Percentiles rank a stretch among this genome's conserved stretches.
Conservation (phyloP, 2,888 invertebrate species). For the Ormyrus nitidulus region DNA sequence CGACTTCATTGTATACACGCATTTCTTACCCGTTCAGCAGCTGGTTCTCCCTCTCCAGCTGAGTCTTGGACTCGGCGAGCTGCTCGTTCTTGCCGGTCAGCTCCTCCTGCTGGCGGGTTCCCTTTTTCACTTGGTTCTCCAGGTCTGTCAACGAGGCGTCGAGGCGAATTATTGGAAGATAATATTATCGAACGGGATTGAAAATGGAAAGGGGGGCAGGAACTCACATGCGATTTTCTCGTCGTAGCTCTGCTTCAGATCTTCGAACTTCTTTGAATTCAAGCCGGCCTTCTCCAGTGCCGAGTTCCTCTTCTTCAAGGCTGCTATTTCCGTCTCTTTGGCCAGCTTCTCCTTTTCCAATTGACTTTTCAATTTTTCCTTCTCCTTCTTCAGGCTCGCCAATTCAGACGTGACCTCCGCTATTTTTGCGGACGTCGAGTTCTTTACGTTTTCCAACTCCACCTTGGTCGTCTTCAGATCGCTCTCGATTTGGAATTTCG, state of each 20-base stretch:
- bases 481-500: constrained; percentile 77
- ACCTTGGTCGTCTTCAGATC: constrained; percentile 80
- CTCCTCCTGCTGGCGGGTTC: constrained; percentile 86
- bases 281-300: constrained; percentile 80
- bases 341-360: constrained; percentile 86
- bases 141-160: constrained; percentile 77
- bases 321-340: constrained; percentile 86
- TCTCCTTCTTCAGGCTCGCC: constrained; percentile 78
- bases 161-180: background rate
- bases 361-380: constrained; percentile 81
- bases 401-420: constrained; percentile 77
- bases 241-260: constrained; percentile 82
- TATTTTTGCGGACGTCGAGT: constrained; percentile 75
- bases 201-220: background rate
- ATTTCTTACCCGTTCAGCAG: constrained; percentile 81
- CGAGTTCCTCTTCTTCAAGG: constrained; percentile 85
- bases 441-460: constrained; percentile 77
- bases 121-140: constrained; percentile 81
- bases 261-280: constrained; percentile 81
- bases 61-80: constrained; percentile 88
- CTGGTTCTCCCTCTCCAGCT: constrained; percentile 89
- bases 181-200: too few species aligned
- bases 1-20: too few species aligned
- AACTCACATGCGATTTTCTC: constrained; percentile 82
- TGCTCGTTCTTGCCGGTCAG: constrained; percentile 89